Evolutionary conservation across 2,797 vertebrate genomes (phyloP), one percentile per base, ranked within the genome.

Genomic region (Sciurus vulgaris): DNA sequence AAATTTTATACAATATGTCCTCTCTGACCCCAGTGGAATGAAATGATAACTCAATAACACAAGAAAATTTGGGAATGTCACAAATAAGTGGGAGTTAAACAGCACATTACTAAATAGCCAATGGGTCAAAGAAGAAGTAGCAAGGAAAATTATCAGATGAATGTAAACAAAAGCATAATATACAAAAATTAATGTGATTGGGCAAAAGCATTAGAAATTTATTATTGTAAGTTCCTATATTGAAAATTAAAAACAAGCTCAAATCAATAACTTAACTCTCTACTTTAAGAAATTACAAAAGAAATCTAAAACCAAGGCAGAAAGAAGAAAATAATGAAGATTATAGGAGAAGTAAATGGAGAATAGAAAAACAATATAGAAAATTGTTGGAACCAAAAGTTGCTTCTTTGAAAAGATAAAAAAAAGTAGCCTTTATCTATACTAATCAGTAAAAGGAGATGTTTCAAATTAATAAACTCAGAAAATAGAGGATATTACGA

Each of bases 121-220:
- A 6, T 74, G n/a, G 24, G 49, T 82, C 67, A 93, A 93, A 90
- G 77, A 67, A 89, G 89, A 90, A 93, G 90, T 93, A 65, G 30
- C 10, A 74, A 86, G 59, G 47, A 61, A 79, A 93, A 73, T 86
- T 70, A 41, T 78, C 28, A 88, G 54, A 33, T 86, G n/a, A 72
- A 56, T 92, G 56, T 59, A 89, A 79, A 74, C n/a, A 49, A 85
- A 76, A 81, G 41, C 14, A 65, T 17, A 79, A 7, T 44, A 33
- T 94, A 88, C 9, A 44, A 73, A 83, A 47, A 84, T 79, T 67
- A n/a, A n/a, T 83, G 47, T 28, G n/a, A 78, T 89, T 56, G 33
- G 84, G 30, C 18, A 89, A 92, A 95, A 89, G 41, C 13, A 65
- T 12, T 65, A 86, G 41, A 81, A 85, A 49, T 59, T 49, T 74